Evolutionary conservation across 2,888 invertebrate species (phyloP), one percentile per base, ranked within the genome.

Genomic region (Drosophila infuscata): DNA sequence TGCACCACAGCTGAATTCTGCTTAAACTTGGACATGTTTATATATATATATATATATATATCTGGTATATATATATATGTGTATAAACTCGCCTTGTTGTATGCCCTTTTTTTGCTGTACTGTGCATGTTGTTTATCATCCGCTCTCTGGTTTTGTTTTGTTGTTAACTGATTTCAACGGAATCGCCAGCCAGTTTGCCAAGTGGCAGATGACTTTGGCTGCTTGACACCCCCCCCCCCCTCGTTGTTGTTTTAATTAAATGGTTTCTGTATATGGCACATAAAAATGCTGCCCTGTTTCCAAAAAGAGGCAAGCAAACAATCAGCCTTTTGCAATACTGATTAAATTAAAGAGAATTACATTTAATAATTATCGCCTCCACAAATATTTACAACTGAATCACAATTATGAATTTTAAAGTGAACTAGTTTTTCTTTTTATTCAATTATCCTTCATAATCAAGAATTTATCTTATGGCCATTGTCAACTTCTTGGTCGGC

Each of bases 131-230:
- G 20, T 32, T 54, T 48, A 29, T 54, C 36, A 15, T 29, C 35
- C 2, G 36, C 29, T 54, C 62, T 56, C 36, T 60, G 38, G 56
- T 72, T 73, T 61, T 29, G 17, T 41, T 41, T 46, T 46, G 46
- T 46, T 74, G 66, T 85, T 84, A 84, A 84, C 84, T 88, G 84
- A 88, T 88, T 84, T 84, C 88, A 79, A 70, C 57, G 77, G 74
- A 79, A 77, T 41, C 73, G 67, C 17, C 51, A 56, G 59, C 36
- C 69, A 49, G 33, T 12, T 52, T 46, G 48, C 29, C 25, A 25
- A 25, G 25, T 25, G 25, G 25, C 25, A 35, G n/a, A n/a, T 29
- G 53, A 20, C 67, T 52, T 20, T 53, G 53, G 33, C 35, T 53
- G 33, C 25, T 12, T 20, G 35, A 6, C 20, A 0, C 20, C 20